Evolutionary conservation across 2,888 invertebrate genomes (phyloP).

Genomic region (Suillia variegata): DNA sequence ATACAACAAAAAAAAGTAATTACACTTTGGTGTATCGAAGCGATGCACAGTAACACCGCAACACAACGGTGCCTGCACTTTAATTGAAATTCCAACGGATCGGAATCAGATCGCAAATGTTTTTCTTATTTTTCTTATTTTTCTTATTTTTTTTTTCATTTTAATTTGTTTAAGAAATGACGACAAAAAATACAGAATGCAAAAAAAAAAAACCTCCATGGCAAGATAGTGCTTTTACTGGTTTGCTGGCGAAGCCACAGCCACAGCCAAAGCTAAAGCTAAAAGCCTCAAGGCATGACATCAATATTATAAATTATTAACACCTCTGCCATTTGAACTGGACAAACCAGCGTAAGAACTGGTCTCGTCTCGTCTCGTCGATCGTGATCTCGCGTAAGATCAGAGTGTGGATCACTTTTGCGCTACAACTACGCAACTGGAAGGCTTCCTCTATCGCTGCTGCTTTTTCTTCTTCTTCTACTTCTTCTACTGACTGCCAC

Average conservation of each 20-base stretch:
- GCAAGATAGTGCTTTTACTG: no score
- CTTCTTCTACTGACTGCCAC: no score
- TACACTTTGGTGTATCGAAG: constrained; percentile 25
- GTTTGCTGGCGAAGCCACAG: no score
- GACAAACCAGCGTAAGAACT: background rate
- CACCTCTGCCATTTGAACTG: constrained; percentile 53
- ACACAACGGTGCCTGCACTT: constrained; percentile 37
- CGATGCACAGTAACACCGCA: constrained; percentile 11
- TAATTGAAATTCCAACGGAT: constrained; percentile 43
- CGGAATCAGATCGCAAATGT: constrained; percentile 39
- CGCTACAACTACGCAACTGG: no score
- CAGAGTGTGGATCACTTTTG: no score
- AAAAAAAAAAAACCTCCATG: no score
- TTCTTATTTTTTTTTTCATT: no score
- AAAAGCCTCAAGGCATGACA: constrained; percentile 1
- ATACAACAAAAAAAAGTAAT: constrained; percentile 22
- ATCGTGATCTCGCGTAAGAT: background rate
- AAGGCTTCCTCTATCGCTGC: background rate
- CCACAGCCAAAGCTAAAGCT: background rate
- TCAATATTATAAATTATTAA: constrained; percentile 47
- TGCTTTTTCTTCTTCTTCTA: background rate
- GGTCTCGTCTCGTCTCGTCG: no score
- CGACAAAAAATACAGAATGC: no score
- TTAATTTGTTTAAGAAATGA: no score
- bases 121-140: no score